Evolutionary conservation across 2,797 vertebrate genomes (phyloP), one percentile per base, ranked within the genome.

Genomic region (Enteromius treurensis): DNA sequence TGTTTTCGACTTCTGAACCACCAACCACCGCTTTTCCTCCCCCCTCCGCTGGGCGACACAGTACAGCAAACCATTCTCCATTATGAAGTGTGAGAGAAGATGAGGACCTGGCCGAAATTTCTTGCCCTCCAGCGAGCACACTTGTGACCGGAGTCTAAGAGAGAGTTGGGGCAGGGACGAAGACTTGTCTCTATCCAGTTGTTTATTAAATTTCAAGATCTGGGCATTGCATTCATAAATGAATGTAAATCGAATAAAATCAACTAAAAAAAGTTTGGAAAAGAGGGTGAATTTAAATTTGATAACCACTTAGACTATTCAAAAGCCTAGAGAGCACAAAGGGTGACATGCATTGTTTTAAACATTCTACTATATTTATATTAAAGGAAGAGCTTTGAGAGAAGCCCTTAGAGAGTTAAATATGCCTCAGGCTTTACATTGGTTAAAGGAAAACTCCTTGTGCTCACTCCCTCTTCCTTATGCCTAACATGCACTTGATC

Each of bases 401-500:
- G 29, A 76, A 53, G 58, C 49, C 68, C 82, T 78, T 79, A 80
- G 85, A 77, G 70, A 71, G 58, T 80, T 86, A 37, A 80, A 40
- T 51, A 75, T 80, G 71, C 81, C 81, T 69, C 62, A 69, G 81
- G 81, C 81, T 69, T 77, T 69, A 82, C 23, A 74, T 76, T 85
- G 74, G 60, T 83, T 75, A 85, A 75, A 84, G 77, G 58, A 79
- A 86, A 84, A 70, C 70, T 81, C 82, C 67, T 67, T 62, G 73
- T 64, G 19, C 86, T 29, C 64, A 29, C 23, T 68, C 45, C 32
- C 75, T 78, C 58, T 78, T 83, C 70, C 81, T 85, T n/a, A 68
- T 71, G 81, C 58, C 47, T 85, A 77, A 60, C 29, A 42, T 80
- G 81, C 85, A 87, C 83, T 88, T 88, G 88, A 89, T 90, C 88